Evolutionary conservation across 2,113 vertebrate genomes (phyloP).

Genomic region (Phaethornis superciliosus): DNA sequence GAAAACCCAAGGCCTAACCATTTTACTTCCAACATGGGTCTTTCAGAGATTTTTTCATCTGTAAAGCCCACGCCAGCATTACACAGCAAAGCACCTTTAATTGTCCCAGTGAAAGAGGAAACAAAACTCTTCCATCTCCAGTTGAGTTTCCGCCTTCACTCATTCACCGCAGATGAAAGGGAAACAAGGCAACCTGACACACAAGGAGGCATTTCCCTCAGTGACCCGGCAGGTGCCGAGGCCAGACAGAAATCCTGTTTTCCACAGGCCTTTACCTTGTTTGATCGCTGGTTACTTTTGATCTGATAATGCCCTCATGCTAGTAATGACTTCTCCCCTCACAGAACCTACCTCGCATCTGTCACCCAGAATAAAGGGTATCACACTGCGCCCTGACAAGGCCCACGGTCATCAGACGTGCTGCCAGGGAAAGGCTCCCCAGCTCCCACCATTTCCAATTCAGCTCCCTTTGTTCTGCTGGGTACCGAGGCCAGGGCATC

Average conservation of each 20-base stretch:
- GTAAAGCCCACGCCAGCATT: conserved; percentile 11
- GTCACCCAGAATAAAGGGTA: conserved; percentile 86
- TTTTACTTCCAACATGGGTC: neutral
- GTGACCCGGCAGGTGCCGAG: conserved; percentile 80
- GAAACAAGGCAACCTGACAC: conserved; percentile 78
- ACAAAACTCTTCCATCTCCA: conserved; percentile 69
- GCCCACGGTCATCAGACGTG: conserved; percentile 76
- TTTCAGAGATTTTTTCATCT: neutral
- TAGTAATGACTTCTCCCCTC: conserved; percentile 81
- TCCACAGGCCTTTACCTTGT: conserved; percentile 79
- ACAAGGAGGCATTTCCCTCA: conserved; percentile 74
- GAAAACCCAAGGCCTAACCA: neutral
- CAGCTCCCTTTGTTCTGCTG: conserved; percentile 83
- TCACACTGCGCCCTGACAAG: conserved; percentile 83
- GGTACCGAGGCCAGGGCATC: conserved; percentile 72
- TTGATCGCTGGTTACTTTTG: conserved; percentile 84
- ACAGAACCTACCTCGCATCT: conserved; percentile 80
- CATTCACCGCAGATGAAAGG: conserved; percentile 80
- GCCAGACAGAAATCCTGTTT: conserved; percentile 82
- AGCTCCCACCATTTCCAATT: conserved; percentile 85
- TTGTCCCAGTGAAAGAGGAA: conserved; percentile 58
- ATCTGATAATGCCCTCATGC: conserved; percentile 82
- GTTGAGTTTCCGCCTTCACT: conserved; percentile 64
- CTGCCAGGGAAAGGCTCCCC: conserved; percentile 73
- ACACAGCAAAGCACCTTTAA: conserved; percentile 53